Base-by-base conservation (phyloP, 2,888 invertebrate species). In the Cantharis nigra region DNA sequence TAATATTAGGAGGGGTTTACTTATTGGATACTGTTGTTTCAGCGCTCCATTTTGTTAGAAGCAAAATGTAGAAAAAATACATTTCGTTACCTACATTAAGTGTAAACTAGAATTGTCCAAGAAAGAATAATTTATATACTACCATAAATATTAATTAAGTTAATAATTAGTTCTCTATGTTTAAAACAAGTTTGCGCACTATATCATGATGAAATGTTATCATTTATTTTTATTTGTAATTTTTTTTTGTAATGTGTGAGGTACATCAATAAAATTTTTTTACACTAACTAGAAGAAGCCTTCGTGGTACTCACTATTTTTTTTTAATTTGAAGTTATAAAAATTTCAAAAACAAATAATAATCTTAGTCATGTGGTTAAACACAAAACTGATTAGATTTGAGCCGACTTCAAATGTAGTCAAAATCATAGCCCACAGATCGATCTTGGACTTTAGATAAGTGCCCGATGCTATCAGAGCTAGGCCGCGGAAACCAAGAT, bases 11-110 rank as follows among this genome's bases (percentile, higher is more conserved):
- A 11, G 95, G 95, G 0, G 90, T 94, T 0, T 96, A 96, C 86
- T 89, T 96, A 9, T 87, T 95, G n/a, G 96, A 96, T 83, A 93
- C 94, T 0, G 94, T 95, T 0, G 87, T 96, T 49, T 92, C 95
- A 28, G 92, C 94, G 84, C 91, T 95, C 9, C 83, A 84, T 71
- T 82, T 80, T 63, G 76, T 81, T 18, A 77, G 80, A 78, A 77
- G 72, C 62, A 81, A 81, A 71, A 69, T 82, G 74, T 71, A 74
- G 63, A 70, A 30, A 30, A 33, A 33, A 13, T 13, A 33, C 13
- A 33, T 30, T 30, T 30, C 30, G 30, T 30, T 20, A 4, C 0
- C 26, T 33, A 33, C 10, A 10, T 30, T 30, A 30, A 33, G 33
- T 33, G 33, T 33, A 69, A 16, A 26, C 11, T 69, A 26, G 14